These are phyloP conservation scores for Pocillopora grandis DNA, from an alignment of 92 coral and sea anemone genomes.

Conservation along the genomic window DNA sequence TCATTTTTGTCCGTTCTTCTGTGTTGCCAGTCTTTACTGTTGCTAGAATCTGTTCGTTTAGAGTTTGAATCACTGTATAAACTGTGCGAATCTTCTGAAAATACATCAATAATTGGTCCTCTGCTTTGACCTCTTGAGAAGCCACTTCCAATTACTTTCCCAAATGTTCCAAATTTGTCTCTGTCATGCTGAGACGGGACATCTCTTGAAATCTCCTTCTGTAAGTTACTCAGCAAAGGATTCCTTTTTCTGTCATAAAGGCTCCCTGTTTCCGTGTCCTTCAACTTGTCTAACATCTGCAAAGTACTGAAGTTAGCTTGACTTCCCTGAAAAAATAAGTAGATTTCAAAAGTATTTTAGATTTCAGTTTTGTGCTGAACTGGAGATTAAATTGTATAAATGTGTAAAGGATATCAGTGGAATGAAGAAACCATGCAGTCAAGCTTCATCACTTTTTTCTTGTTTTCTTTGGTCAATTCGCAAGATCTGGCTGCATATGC, in stretches of 20 bases:
- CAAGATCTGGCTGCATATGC: too few species aligned
- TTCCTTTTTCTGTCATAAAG: neutral
- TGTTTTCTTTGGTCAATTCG: too few species aligned
- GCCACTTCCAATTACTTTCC: neutral
- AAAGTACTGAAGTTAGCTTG: slow-evolving; percentile 23
- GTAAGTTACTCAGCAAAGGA: neutral
- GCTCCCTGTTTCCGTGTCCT: neutral
- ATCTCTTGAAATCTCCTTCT: slow-evolving; percentile 35
- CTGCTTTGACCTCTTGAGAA: slow-evolving; percentile 16
- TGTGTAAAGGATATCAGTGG: too few species aligned
- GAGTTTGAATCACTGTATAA: neutral
- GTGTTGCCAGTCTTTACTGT: slow-evolving; percentile 16
- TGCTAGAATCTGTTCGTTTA: slow-evolving; percentile 1
- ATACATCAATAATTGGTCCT: slow-evolving; percentile 26
- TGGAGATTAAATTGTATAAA: neutral
- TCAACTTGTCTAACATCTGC: slow-evolving; percentile 6
- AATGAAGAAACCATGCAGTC: too few species aligned
- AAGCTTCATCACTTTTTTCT: too few species aligned
- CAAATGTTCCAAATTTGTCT: neutral
- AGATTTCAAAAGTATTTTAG: neutral
- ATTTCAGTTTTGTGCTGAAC: neutral
- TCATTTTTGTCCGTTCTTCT: neutral
- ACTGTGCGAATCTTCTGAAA: slow-evolving; percentile 29
- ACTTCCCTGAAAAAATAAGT: slow-evolving; percentile 15
- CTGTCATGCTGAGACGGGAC: slow-evolving; percentile 4